Percentiles rank a stretch among this genome's conserved stretches.
These are phyloP conservation scores for Nautilus pompilius DNA, from an alignment of 1,140 invertebrate genomes.

Conservation along the genomic window DNA sequence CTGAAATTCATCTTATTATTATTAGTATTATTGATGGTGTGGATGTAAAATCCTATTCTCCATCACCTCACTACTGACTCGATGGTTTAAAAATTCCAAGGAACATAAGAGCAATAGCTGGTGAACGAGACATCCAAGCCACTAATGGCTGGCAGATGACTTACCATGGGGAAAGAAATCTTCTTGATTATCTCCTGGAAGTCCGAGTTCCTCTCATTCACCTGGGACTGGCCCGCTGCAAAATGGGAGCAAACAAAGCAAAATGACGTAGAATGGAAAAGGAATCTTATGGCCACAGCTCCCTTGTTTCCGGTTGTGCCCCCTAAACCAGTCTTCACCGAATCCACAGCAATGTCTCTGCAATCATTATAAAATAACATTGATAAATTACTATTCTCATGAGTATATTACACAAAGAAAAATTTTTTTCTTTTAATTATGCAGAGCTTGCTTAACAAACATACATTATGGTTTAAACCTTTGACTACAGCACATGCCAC, in stretches of 20 bases:
- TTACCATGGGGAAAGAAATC: conserved; percentile 87
- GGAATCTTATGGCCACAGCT: conserved; percentile 89
- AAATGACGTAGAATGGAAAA: conserved; percentile 86
- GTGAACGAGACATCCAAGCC: neutral
- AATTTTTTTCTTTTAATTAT: too few relatives aligned
- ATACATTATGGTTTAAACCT: too few relatives aligned
- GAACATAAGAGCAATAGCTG: neutral
- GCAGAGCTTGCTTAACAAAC: too few relatives aligned
- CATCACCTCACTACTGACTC: too few relatives aligned
- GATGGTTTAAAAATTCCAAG: neutral
- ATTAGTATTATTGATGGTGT: too few relatives aligned
- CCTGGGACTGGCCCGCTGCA: conserved; percentile 95
- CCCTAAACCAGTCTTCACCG: conserved; percentile 95
- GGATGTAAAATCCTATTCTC: too few relatives aligned
- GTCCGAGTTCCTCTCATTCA: conserved; percentile 93
- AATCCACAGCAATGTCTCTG: conserved; percentile 88
- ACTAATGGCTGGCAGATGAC: conserved; percentile 10
- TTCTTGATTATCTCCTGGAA: conserved; percentile 93
- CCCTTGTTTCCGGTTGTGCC: conserved; percentile 93
- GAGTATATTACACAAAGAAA: too few relatives aligned
- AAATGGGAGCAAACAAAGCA: conserved; percentile 99
- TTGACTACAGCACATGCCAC: too few relatives aligned
- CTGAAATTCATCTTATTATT: too few relatives aligned
- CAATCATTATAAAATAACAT: conserved; percentile 23
- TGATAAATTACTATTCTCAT: too few relatives aligned